phyloP scores from a whole-genome alignment of 1,140 invertebrate species.

The Drosophila neocordata region DNA sequence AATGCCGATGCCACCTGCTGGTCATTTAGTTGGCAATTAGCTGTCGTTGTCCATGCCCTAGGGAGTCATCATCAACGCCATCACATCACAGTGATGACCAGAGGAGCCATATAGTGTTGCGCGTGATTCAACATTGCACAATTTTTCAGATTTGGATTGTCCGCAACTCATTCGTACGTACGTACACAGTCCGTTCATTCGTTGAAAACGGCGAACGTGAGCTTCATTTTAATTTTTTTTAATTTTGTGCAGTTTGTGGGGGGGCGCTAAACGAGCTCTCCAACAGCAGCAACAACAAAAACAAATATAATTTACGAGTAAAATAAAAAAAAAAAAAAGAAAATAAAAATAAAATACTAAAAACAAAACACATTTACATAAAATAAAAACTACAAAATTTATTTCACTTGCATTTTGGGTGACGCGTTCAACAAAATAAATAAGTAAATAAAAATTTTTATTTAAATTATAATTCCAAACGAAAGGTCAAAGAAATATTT shows the following conservation, averaged over 20 bases:
- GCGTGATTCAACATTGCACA: slow-evolving; percentile 58
- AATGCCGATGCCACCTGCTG: slow-evolving; percentile 36
- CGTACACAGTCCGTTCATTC: slow-evolving; percentile 41
- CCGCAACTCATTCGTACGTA: neutral
- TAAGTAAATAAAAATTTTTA: neutral
- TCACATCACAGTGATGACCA: slow-evolving; percentile 17
- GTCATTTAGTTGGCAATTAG: slow-evolving; percentile 56
- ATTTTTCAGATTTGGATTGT: slow-evolving; percentile 59
- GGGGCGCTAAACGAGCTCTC: slow-evolving; percentile 36
- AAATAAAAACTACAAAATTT: neutral
- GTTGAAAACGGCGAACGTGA: slow-evolving; percentile 69
- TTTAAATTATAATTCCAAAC: neutral
- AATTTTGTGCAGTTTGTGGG: slow-evolving; percentile 14
- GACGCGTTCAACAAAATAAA: neutral
- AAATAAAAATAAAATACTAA: neutral
- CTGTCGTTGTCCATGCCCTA: slow-evolving; percentile 19
- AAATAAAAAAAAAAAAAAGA: slow-evolving; percentile 6
- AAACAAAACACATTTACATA: neutral
- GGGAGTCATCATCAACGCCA: slow-evolving; percentile 30
- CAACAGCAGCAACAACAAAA: neutral
- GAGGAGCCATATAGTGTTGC: slow-evolving; percentile 15
- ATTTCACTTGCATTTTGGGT: slow-evolving; percentile 3
- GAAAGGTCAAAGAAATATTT: neutral
- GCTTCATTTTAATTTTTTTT: slow-evolving; percentile 63
- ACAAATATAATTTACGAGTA: slow-evolving; percentile 53